These are phyloP conservation scores for Dorcus hopei DNA, from an alignment of 2,888 invertebrate species.

Conservation along the genomic window DNA sequence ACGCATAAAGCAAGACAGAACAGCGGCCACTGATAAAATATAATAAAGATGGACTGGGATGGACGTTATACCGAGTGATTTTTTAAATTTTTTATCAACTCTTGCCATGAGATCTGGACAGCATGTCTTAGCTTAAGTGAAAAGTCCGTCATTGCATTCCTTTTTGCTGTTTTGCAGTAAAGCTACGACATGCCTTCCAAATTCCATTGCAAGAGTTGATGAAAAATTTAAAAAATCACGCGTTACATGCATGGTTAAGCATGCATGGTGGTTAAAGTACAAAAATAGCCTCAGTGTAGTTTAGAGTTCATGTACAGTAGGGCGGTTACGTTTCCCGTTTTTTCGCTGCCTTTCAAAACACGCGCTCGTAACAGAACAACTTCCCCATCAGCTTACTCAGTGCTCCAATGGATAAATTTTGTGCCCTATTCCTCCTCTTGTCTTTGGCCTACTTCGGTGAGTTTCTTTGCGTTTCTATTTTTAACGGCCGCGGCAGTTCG, in stretches of 20 bases:
- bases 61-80: too few species aligned
- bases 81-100: too few species aligned
- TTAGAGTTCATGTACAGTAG: slow-evolving; percentile 11
- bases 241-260: slow-evolving; percentile 31
- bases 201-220: too few species aligned
- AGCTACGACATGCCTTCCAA: too few species aligned
- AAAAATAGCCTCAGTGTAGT: slow-evolving; percentile 28
- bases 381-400: not conserved
- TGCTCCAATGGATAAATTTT: slow-evolving; percentile 8
- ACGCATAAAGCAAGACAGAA: too few species aligned
- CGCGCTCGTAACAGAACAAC: not conserved
- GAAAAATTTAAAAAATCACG: too few species aligned
- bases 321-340: slow-evolving; percentile 1
- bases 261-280: slow-evolving; percentile 32
- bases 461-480: not conserved
- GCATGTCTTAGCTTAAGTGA: too few species aligned
- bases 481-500: too few species aligned
- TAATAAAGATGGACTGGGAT: slow-evolving; percentile 11
- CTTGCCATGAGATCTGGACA: too few species aligned
- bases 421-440: not conserved
- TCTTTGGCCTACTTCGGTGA: not conserved
- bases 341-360: not conserved
- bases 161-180: too few species aligned
- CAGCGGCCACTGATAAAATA: not conserved
- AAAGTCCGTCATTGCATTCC: too few species aligned